A percentile compares a stretch with the other conserved stretches of the same genome.
Evolutionary conservation across 2,113 vertebrate species (phyloP).

Genomic region (Synodontis membranacea): DNA sequence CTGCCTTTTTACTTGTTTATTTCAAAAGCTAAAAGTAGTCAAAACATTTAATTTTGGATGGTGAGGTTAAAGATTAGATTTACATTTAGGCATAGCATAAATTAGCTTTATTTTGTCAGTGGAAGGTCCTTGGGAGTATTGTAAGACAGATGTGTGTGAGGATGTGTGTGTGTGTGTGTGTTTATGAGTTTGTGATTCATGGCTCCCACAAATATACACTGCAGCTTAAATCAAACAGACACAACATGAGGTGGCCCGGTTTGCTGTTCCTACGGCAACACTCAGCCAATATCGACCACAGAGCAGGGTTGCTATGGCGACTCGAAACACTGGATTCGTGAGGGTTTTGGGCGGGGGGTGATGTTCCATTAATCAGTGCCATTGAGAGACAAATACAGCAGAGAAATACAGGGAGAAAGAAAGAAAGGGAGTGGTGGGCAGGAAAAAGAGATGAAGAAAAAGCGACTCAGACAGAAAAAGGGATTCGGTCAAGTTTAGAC

Average conservation of each 20-base stretch:
- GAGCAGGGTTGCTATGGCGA: constrained; percentile 52
- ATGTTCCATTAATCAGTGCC: constrained; percentile 46
- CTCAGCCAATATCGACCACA: constrained; percentile 44
- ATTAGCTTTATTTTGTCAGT: no score
- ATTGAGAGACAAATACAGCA: constrained; percentile 39
- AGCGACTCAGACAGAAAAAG: neutral
- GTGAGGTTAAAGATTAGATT: no score
- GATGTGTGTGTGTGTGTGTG: constrained; percentile 5
- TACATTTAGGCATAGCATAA: no score
- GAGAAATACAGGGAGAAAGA: neutral
- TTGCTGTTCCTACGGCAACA: constrained; percentile 49
- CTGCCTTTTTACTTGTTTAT: no score
- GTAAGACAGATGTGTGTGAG: no score
- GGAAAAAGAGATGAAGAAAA: neutral
- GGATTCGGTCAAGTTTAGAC: neutral
- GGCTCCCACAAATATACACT: constrained; percentile 11
- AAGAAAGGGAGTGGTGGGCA: neutral
- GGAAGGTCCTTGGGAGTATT: no score
- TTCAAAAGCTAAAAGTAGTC: no score
- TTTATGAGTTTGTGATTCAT: neutral
- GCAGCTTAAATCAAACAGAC: constrained; percentile 47
- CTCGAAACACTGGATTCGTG: constrained; percentile 30
- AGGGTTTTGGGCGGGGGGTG: constrained; percentile 35
- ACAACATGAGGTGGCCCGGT: constrained; percentile 35
- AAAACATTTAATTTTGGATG: no score